These are phyloP conservation scores for Parazoanthus darwini DNA, from an alignment of 92 coral and sea anemone genomes.

Conservation along the genomic window DNA sequence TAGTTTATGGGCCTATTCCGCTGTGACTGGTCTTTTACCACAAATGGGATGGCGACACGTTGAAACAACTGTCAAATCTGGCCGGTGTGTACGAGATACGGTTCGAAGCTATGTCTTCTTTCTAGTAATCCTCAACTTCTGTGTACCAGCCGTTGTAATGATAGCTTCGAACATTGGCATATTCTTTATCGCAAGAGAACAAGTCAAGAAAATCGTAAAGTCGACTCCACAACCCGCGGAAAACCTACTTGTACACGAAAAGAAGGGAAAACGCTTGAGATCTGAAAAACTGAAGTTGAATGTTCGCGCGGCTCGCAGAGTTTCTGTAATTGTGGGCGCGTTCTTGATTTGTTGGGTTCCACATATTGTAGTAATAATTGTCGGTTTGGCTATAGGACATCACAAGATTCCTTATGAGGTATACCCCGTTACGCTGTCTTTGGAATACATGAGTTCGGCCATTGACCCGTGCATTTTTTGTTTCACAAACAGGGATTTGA, in stretches of 20 bases:
- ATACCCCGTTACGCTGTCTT: conserved; percentile 67
- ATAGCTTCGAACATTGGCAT: conserved; percentile 55
- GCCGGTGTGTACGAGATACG: conserved; percentile 43
- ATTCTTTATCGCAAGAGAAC: conserved; percentile 74
- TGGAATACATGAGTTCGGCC: conserved; percentile 81
- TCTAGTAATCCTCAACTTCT: conserved; percentile 59
- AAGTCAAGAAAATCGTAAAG: conserved; percentile 63
- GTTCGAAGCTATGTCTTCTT: conserved; percentile 59
- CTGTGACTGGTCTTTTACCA: conserved; percentile 67
- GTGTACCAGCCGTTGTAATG: conserved; percentile 74
- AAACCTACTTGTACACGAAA: conserved; percentile 8
- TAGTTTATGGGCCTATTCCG: conserved; percentile 63
- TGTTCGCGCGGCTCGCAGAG: conserved; percentile 78
- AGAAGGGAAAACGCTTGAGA: background rate
- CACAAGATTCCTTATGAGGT: conserved; percentile 53
- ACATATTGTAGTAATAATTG: conserved; percentile 63
- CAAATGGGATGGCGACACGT: conserved; percentile 73
- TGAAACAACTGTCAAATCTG: conserved; percentile 26
- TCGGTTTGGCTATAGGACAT: conserved; percentile 55
- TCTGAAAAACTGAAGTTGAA: conserved; percentile 62
- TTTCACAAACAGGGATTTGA: conserved; percentile 72
- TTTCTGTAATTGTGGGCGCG: conserved; percentile 75
- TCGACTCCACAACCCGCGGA: conserved; percentile 29
- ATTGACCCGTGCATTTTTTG: conserved; percentile 82
- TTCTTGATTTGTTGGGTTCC: conserved; percentile 81